Evolutionary conservation across 2,888 invertebrate genomes (phyloP), one percentile per base, ranked within the genome.

Genomic region (Andrena fulva): DNA sequence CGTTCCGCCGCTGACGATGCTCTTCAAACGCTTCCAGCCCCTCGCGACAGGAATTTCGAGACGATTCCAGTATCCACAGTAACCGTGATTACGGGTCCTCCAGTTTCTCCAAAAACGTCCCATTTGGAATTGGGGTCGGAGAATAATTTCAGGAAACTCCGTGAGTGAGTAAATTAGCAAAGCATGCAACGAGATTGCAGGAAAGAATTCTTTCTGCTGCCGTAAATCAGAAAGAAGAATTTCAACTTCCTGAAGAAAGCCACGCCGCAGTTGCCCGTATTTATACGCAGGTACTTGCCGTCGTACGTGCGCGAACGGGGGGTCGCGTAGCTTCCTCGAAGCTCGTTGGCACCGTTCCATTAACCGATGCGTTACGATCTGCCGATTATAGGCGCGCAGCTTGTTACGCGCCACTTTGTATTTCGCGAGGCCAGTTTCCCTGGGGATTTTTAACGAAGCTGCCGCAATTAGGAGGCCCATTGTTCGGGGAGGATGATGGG

Each of bases 391-490:
- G 59, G 16, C 42, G 42, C 31, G 12, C 3, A n/a, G 7, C 50
- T 20, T 52, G n/a, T 42, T 66, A 48, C 31, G n/a, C 33, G 24
- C 31, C 24, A 33, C 54, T 69, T 56, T 35, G 33, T 16, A 24
- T 27, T 69, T 31, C 16, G 42, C 54, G 27, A 8, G 42, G 8
- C 48, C 20, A 50, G 48, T 35, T 63, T 59, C 63, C 31, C 62
- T 54, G 54, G 12, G 42, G 73, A 76, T 67, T 85, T 52, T 76
- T 83, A 83, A 86, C 66, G 83, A 85, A 83, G 66, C 80, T 67
- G 35, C 35, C 62, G 85, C 80, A 85, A 86, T 86, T 86, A 83
- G 76, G 54, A 24, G 66, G 48, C 63, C 70, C 64, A 83, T 86
- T 85, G 85, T 86, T 86, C 83, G 71, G 48, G 35, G 31, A 35